These are phyloP conservation scores for Trinorchestia longiramus DNA, from an alignment of 1,140 invertebrate genomes.

Conservation along the genomic window DNA sequence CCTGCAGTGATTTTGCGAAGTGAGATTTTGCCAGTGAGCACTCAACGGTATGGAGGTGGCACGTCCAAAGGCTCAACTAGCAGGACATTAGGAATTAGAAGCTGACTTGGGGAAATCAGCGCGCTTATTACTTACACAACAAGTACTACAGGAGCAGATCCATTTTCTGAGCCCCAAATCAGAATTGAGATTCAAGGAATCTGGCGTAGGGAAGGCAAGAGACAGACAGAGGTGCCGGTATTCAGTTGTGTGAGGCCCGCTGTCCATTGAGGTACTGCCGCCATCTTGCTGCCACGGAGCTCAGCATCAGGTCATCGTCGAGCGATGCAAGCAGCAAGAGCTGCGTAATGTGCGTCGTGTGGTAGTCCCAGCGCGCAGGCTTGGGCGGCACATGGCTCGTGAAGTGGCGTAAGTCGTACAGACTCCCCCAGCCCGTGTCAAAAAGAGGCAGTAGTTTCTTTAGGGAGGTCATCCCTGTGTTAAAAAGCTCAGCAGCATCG, in stretches of 20 bases:
- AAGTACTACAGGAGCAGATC: neutral
- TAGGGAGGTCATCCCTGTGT: conserved; percentile 88
- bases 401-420: conserved; percentile 95
- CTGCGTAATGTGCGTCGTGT: conserved; percentile 97
- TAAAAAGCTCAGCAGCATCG: conserved; percentile 77
- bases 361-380: conserved; percentile 94
- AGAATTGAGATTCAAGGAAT: neutral
- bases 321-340: conserved; percentile 90
- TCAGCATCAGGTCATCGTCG: conserved; percentile 80
- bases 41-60: neutral
- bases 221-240: neutral
- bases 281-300: conserved; percentile 91
- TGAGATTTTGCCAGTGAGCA: neutral
- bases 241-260: conserved; percentile 87
- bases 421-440: conserved; percentile 95
- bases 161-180: neutral
- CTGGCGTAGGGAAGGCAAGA: too few species aligned
- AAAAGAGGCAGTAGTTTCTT: conserved; percentile 91
- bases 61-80: neutral
- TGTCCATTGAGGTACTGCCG: conserved; percentile 96
- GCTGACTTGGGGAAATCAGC: neutral
- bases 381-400: conserved; percentile 89
- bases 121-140: neutral
- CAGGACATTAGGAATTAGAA: neutral
- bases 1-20: too few species aligned